These are phyloP conservation scores for Drosophila nr. fundita DNA, from an alignment of 2,888 invertebrate species.

Conservation along the genomic window DNA sequence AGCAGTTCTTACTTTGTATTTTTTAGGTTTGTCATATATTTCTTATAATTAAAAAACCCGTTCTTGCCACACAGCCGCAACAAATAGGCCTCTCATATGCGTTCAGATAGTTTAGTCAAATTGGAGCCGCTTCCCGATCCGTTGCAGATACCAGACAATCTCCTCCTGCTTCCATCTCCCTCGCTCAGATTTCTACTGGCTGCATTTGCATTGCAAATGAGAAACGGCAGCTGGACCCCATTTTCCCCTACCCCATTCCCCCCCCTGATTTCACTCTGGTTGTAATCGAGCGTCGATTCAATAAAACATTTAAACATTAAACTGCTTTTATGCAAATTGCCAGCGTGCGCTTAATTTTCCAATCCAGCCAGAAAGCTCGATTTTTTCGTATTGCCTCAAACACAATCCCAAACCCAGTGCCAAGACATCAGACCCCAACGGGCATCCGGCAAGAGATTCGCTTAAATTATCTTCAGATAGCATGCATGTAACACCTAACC, in stretches of 20 bases:
- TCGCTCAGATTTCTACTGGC: conserved; percentile 20
- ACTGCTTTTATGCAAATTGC: conserved; percentile 83
- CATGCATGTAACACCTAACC: conserved; percentile 76
- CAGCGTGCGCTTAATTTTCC: conserved; percentile 77
- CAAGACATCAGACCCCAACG: conserved; percentile 9
- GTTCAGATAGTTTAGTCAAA: conserved; percentile 77
- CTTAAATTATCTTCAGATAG: conserved; percentile 74
- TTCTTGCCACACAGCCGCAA: conserved; percentile 41
- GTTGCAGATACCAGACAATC: conserved; percentile 22
- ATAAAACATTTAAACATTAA: conserved; percentile 83
- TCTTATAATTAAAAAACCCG: conserved; percentile 77
- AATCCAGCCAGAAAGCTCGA: conserved; percentile 24
- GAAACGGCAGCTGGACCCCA: conserved; percentile 51
- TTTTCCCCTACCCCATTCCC: neutral
- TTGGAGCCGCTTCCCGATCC: conserved; percentile 50
- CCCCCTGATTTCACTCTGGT: neutral
- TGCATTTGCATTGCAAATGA: conserved; percentile 79
- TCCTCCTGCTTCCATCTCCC: neutral
- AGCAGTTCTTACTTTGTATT: conserved; percentile 17
- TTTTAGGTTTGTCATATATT: conserved; percentile 43
- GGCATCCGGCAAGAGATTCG: conserved; percentile 58
- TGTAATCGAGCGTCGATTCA: conserved; percentile 79
- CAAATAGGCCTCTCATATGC: conserved; percentile 64
- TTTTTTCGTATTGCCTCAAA: neutral
- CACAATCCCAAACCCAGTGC: conserved; percentile 8